Conservation (phyloP, 1,140 invertebrate species). For the Penaeus indicus region DNA sequence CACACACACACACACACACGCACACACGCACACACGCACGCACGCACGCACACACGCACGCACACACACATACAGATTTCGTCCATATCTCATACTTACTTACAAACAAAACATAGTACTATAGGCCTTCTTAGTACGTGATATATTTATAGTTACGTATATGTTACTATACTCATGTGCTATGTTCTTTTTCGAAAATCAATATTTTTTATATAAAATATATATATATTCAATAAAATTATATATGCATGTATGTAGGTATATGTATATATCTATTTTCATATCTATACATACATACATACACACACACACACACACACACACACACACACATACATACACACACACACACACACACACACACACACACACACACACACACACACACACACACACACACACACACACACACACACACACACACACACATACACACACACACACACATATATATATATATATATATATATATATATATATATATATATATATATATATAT, state of each 20-base stretch:
- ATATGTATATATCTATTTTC: neutral
- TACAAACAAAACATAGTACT: too few relatives aligned
- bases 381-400: constrained; percentile 20
- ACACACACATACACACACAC: constrained; percentile 17
- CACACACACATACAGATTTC: neutral
- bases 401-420: constrained; percentile 25
- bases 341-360: constrained; percentile 17
- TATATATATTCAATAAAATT: neutral
- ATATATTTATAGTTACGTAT: too few relatives aligned
- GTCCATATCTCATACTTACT: too few relatives aligned
- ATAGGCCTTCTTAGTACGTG: too few relatives aligned
- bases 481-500: too few relatives aligned
- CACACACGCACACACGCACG: constrained; percentile 26
- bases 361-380: constrained; percentile 17
- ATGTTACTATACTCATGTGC: too few relatives aligned
- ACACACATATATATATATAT: constrained; percentile 32
- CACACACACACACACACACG: too few relatives aligned
- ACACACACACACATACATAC: constrained; percentile 26
- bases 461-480: neutral
- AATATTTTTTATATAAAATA: too few relatives aligned
- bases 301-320: constrained; percentile 19
- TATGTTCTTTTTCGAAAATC: too few relatives aligned
- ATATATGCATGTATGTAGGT: neutral
- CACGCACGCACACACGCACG: constrained; percentile 11
- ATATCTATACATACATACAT: constrained; percentile 4